Percentiles rank a stretch among this genome's conserved stretches.
Conservation (phyloP, 2,888 invertebrate genomes). For the Notocelia uddmanniana region DNA sequence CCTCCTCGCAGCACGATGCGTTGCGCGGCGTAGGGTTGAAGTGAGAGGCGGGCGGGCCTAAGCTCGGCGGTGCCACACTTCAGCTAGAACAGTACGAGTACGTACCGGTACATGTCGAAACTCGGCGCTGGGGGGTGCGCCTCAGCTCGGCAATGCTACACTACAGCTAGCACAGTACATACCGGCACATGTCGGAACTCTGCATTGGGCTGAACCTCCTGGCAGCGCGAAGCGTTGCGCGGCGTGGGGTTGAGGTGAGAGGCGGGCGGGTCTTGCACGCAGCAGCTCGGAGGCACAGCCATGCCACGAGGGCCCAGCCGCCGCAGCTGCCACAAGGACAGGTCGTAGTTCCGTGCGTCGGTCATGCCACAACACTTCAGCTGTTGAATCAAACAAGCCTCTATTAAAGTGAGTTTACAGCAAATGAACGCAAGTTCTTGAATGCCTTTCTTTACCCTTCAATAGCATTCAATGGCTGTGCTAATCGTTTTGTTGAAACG, state of each 20-base stretch:
- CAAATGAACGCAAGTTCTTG: no score
- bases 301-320: constrained; percentile 89
- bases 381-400: constrained; percentile 67
- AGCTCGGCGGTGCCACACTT: background rate
- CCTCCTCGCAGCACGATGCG: constrained; percentile 61
- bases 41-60: background rate
- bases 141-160: background rate
- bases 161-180: constrained; percentile 48
- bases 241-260: constrained; percentile 92
- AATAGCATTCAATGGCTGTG: no score
- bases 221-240: constrained; percentile 89
- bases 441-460: no score
- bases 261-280: constrained; percentile 86
- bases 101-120: constrained; percentile 87
- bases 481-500: no score
- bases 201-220: constrained; percentile 86
- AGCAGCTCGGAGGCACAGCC: constrained; percentile 90
- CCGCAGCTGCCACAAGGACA: constrained; percentile 92
- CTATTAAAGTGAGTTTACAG: background rate
- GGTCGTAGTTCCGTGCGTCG: constrained; percentile 92
- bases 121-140: constrained; percentile 72
- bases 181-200: constrained; percentile 87
- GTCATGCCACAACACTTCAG: constrained; percentile 93
- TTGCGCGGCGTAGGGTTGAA: background rate
- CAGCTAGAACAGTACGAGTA: no score